Base-by-base conservation (phyloP, 2,113 vertebrate species). In the Platycercus adscitus region DNA sequence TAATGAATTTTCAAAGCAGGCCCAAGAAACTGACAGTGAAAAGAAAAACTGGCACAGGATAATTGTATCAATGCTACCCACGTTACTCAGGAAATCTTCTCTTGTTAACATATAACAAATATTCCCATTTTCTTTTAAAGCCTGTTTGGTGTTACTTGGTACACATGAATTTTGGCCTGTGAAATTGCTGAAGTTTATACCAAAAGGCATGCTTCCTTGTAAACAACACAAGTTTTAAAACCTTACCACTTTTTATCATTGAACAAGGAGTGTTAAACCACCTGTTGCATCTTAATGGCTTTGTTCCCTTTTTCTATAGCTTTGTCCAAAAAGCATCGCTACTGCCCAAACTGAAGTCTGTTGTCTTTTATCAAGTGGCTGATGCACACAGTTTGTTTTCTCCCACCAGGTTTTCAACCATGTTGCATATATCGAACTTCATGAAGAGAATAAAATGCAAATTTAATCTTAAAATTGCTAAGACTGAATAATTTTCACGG, bases 271-370 rank as follows among this genome's bases (percentile, higher is more conserved):
- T 6, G 5, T n/a, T 56, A 70, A 65, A 63, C 13, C 24, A 73
- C 47, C 55, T 46, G 46, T 17, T 63, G 10, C 28, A 68, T 6
- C 20, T 70, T 31, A 24, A 14, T n/a, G 23, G 11, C 46, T 79
- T 50, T 53, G 24, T 14, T 52, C 39, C 37, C 26, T 37, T 24
- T 25, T 11, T 1, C 0, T 7, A 21, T 0, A 66, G 35, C 17
- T 11, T 0, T 33, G 37, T 10, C 41, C 41, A 6, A 33, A n/a
- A n/a, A 33, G 55, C 31, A 41, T 17, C 18, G 4, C 13, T 2
- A 41, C 28, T 29, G 39, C 14, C 41, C 49, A 35, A 73, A 53
- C 3, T 25, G 18, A 68, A 65, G 26, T 37, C 15, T 10, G 9
- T 7, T 11, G 31, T 19, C 16, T n/a, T 91, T 17, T 15, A 68